Percentiles rank a stretch among this genome's conserved stretches.
These are phyloP conservation scores for Macrocentrus cingulum DNA, from an alignment of 1,140 invertebrate species.

Conservation along the genomic window DNA sequence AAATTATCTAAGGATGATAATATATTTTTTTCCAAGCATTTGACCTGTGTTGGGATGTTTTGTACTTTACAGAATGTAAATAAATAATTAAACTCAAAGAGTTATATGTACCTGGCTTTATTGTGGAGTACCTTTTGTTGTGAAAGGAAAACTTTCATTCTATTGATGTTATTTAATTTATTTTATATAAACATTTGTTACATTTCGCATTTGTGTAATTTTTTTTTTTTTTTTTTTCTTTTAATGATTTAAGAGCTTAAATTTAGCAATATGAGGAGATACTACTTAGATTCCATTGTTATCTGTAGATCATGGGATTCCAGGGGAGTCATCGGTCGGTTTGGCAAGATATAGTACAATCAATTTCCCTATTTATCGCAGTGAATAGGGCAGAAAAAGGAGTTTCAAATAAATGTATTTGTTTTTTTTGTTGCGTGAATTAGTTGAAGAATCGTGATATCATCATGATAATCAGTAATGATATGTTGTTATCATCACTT, in stretches of 20 bases:
- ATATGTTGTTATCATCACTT: slow-evolving; percentile 26
- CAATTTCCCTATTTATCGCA: slow-evolving; percentile 22
- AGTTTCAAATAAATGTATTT: slow-evolving; percentile 31
- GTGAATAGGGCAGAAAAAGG: slow-evolving; percentile 16
- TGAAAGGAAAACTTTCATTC: slow-evolving; percentile 15
- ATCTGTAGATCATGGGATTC: slow-evolving; percentile 41
- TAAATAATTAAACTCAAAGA: not conserved
- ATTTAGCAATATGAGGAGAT: slow-evolving; percentile 40
- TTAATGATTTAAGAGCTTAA: no score
- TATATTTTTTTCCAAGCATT: no score
- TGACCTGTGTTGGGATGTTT: not conserved
- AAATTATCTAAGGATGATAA: no score
- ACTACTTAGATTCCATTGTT: slow-evolving; percentile 44
- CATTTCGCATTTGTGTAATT: slow-evolving; percentile 38
- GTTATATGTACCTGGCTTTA: slow-evolving; percentile 1
- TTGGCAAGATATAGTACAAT: slow-evolving; percentile 45
- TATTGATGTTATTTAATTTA: slow-evolving; percentile 49
- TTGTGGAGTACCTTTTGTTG: not conserved
- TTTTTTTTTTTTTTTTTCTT: slow-evolving; percentile 33
- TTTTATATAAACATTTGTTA: slow-evolving; percentile 57
- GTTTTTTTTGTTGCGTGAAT: slow-evolving; percentile 10
- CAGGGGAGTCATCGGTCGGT: slow-evolving; percentile 30
- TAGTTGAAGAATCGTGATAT: slow-evolving; percentile 25
- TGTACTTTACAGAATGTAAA: not conserved
- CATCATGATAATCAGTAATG: slow-evolving; percentile 25